Evolutionary conservation across 2,888 invertebrate genomes (phyloP).

Genomic region (Dynastes maya): DNA sequence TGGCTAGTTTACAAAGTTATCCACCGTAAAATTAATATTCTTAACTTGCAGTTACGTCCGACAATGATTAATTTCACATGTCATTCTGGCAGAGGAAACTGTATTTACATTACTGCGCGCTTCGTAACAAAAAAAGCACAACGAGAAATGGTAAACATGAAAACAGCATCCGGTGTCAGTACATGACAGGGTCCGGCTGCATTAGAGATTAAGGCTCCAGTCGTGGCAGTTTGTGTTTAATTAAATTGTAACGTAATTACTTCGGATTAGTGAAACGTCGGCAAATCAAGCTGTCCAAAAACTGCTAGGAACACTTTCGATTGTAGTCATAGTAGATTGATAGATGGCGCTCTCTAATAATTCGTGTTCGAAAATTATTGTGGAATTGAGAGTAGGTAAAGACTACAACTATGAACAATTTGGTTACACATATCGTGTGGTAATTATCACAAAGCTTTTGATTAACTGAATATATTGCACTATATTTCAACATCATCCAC

Average conservation of each 20-base stretch:
- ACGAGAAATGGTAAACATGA: background rate
- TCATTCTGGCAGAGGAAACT: background rate
- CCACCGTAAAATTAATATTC: background rate
- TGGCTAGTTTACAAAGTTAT: background rate
- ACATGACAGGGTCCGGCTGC: constrained; percentile 12
- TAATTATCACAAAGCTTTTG: no score
- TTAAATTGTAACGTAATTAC: constrained; percentile 31
- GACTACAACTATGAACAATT: no score
- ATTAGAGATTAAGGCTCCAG: constrained; percentile 1
- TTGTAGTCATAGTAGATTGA: constrained; percentile 2
- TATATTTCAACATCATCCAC: no score
- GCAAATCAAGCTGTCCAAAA: constrained; percentile 24
- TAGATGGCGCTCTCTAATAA: constrained; percentile 2
- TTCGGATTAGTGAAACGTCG: background rate
- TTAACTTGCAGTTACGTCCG: background rate
- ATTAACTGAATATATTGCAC: no score
- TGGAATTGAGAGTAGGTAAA: no score
- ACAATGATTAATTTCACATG: background rate
- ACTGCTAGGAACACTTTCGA: background rate
- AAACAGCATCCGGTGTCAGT: background rate
- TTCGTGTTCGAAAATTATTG: no score
- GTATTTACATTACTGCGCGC: background rate
- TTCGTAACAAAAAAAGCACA: background rate
- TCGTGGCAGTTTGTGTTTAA: constrained; percentile 5
- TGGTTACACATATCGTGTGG: no score